Evolutionary conservation across 2,113 vertebrate genomes (phyloP), one percentile per base, ranked within the genome.

Genomic region (Cariama cristata): DNA sequence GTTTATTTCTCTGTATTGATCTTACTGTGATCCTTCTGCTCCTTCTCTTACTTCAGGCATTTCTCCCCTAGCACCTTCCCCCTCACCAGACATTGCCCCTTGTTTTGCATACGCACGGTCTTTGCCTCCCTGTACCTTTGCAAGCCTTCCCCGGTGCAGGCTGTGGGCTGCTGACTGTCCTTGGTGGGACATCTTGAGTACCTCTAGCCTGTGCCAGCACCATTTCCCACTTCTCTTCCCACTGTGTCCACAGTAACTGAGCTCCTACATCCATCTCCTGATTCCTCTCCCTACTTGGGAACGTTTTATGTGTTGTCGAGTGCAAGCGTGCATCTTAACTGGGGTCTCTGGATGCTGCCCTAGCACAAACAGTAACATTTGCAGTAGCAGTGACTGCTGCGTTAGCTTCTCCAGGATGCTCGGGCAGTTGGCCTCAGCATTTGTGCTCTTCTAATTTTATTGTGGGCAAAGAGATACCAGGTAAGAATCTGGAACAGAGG

Each of bases 81-180:
- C 22, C 38, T 74, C 9, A 2, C 38, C 8, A 4, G 44, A 9
- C 9, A 0, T 14, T 27, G 21, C 50, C 40, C 2, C 3, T 53
- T 5, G 15, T 20, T 49, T 27, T 30, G 20, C 19, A 4, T 11
- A 13, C 1, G 1, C 0, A 0, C 2, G 17, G 53, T 49, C 68
- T 53, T 53, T 26, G 27, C 18, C 40, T 52, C n/a, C 45, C 10
- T 0, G 3, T 33, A 42, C 15, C 23, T 45, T 44, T 24, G 63
- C 14, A 32, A 17, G 40, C 63, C 63, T 53, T 47, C 14, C 28
- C 17, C 16, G 0, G 22, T n/a, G 40, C 40, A 26, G 59, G 33
- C 47, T 26, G 23, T 8, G 47, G 68, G 26, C 83, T 75, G 40
- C 53, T 74, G 40, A 2, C 28, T n/a, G 14, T 20, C n/a, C 56